phyloP scores from a whole-genome alignment of 1,140 invertebrate genomes.

The Brachionus manjavacas region DNA sequence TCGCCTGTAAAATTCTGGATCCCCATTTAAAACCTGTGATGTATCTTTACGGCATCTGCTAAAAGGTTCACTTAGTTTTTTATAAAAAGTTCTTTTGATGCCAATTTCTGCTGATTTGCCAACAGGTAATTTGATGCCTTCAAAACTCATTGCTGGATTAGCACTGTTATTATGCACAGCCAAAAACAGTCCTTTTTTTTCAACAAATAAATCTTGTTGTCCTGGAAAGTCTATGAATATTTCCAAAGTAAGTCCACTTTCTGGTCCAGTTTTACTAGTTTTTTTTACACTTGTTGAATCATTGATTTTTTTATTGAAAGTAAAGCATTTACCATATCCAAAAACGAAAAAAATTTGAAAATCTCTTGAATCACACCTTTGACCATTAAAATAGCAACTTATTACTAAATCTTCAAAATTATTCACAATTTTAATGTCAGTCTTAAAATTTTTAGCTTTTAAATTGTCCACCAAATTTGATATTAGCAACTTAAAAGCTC shows the following conservation, averaged over 20 bases:
- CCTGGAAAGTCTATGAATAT: background rate
- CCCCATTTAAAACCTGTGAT: background rate
- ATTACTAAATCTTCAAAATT: background rate
- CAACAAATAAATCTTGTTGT: constrained; percentile 30
- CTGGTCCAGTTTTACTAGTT: constrained; percentile 8
- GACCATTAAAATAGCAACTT: constrained; percentile 14
- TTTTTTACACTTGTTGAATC: background rate
- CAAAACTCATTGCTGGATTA: background rate
- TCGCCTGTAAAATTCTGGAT: background rate
- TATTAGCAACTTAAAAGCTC: background rate
- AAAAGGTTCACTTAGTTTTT: background rate
- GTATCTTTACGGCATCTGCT: background rate
- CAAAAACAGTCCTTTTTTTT: background rate
- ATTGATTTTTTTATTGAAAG: background rate
- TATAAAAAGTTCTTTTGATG: background rate
- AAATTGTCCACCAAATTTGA: background rate
- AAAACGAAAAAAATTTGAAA: background rate
- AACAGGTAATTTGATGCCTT: background rate
- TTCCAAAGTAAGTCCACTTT: constrained; percentile 10
- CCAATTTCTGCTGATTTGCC: background rate
- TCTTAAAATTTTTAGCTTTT: background rate
- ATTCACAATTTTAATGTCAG: background rate
- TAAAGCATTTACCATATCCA: constrained; percentile 17
- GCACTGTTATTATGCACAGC: background rate
- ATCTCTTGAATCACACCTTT: background rate